Percentiles rank a stretch among this genome's conserved stretches.
These are phyloP conservation scores for Sinopyrophorus schimmeli DNA, from an alignment of 2,888 invertebrate genomes.

Conservation along the genomic window DNA sequence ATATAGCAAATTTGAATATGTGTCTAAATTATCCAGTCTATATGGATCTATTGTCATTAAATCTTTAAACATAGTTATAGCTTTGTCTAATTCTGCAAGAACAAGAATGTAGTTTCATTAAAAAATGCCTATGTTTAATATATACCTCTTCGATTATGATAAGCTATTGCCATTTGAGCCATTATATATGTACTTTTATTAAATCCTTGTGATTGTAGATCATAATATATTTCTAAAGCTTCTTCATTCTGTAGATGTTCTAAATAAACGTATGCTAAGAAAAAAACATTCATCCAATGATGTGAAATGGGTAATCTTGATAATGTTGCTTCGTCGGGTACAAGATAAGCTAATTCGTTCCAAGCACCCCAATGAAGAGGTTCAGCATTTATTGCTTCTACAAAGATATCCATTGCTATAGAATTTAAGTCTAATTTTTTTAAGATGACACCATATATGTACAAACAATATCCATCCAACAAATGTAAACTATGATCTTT, in stretches of 20 bases:
- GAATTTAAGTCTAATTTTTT: conserved; percentile 81
- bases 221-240: conserved; percentile 80
- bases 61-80: conserved; percentile 81
- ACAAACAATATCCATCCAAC: conserved; percentile 85
- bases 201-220: conserved; percentile 78
- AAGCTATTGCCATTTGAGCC: conserved; percentile 89
- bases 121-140: conserved; percentile 10
- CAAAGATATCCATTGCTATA: conserved; percentile 77
- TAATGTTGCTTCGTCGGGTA: conserved; percentile 71
- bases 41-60: conserved; percentile 88
- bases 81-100: conserved; percentile 82
- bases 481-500: conserved; percentile 62
- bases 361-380: conserved; percentile 96
- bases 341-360: conserved; percentile 85
- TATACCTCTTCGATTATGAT: conserved; percentile 87
- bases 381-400: conserved; percentile 75
- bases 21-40: conserved; percentile 93
- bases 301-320: conserved; percentile 70
- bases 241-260: conserved; percentile 90
- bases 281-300: conserved; percentile 95
- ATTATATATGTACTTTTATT: conserved; percentile 85
- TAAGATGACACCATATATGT: conserved; percentile 88
- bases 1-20: conserved; percentile 93
- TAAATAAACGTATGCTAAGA: conserved; percentile 85
- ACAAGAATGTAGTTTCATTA: not conserved